Evolutionary conservation across 2,797 vertebrate species (phyloP).

Genomic region (Scleropages formosus): DNA sequence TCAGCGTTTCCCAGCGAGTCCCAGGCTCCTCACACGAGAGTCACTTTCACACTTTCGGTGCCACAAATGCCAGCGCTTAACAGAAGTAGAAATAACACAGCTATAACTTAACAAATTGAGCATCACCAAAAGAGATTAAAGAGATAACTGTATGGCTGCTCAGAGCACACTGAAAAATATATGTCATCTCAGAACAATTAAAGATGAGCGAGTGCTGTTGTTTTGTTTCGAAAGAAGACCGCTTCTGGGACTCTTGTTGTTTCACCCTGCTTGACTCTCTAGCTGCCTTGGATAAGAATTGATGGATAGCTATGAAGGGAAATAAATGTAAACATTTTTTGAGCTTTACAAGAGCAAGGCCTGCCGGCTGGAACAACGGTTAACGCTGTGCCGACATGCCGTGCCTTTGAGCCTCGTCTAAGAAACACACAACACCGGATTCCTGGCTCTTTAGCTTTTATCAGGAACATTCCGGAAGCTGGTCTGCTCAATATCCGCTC

Average conservation of each 20-base stretch:
- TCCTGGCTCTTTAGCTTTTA: neutral
- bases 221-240: conserved; percentile 15
- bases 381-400: neutral
- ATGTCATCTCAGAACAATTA: conserved; percentile 15
- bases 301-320: neutral
- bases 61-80: conserved; percentile 26
- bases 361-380: neutral
- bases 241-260: conserved; percentile 20
- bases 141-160: conserved; percentile 7
- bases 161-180: neutral
- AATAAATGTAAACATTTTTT: neutral
- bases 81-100: conserved; percentile 24
- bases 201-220: conserved; percentile 7
- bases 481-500: conserved; percentile 37
- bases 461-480: conserved; percentile 31
- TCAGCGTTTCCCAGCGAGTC: conserved; percentile 36
- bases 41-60: conserved; percentile 22
- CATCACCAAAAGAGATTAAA: conserved; percentile 1
- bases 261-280: neutral
- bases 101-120: conserved; percentile 27
- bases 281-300: neutral
- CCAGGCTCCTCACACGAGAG: conserved; percentile 19
- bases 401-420: neutral
- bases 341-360: neutral
- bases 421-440: neutral